Conservation (phyloP, 2,113 vertebrate species). For the Campylorhamphus procurvoides region DNA sequence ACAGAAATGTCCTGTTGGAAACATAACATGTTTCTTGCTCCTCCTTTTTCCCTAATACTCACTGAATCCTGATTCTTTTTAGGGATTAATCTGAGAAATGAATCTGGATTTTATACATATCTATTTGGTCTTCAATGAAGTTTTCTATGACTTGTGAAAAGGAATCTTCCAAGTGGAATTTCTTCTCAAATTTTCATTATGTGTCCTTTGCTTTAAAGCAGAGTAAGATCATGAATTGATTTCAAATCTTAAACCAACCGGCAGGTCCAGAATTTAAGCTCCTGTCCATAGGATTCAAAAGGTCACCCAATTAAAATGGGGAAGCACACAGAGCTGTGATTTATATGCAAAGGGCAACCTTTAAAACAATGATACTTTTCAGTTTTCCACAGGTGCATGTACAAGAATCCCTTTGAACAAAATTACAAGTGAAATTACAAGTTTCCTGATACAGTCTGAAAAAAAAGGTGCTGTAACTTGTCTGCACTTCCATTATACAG, state of each 20-base stretch:
- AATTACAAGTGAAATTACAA: constrained; percentile 47
- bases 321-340: constrained; percentile 66
- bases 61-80: constrained; percentile 27
- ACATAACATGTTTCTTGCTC: background rate
- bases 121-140: background rate
- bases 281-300: constrained; percentile 73
- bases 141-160: background rate
- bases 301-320: constrained; percentile 79
- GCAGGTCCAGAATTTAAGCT: constrained; percentile 74
- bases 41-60: constrained; percentile 20
- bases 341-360: constrained; percentile 79
- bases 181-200: background rate
- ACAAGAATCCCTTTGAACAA: constrained; percentile 44
- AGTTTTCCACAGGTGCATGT: constrained; percentile 59
- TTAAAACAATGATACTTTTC: constrained; percentile 62
- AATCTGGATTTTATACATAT: background rate
- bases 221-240: constrained; percentile 63
- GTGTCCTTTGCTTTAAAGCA: constrained; percentile 12
- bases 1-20: constrained; percentile 64
- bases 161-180: background rate
- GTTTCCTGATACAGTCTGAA: constrained; percentile 40
- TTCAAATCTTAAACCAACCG: constrained; percentile 66
- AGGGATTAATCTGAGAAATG: constrained; percentile 24
- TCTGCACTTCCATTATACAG: constrained; percentile 3
- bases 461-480: constrained; percentile 17